Base-by-base conservation (phyloP, 2,113 vertebrate genomes). In the Glaucomys volans region DNA sequence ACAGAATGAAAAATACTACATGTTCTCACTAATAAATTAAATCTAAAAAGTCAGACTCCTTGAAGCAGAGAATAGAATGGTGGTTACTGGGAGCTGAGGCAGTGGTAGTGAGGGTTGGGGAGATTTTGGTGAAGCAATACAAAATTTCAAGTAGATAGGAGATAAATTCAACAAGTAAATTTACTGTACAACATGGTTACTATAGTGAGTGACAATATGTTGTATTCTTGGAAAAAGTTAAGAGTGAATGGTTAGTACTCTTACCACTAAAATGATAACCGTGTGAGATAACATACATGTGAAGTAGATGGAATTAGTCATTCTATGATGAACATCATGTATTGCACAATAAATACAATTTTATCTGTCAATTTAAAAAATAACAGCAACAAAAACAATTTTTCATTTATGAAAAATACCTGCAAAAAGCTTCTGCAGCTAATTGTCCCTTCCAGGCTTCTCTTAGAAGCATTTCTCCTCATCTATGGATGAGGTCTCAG, bases 401-500 rank as follows among this genome's bases (percentile, higher is more conserved):
- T n/a, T n/a, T n/a, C 22, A 37, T 54, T 88, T 54, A 72, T 47
- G 18, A 84, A 67, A 88, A 91, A 87, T 30, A 12, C 22, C 6
- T 57, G 6, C 54, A 57, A 57, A 22, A 57, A 76, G 44, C 74
- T 42, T 52, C 57, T 67, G 0, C 16, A 59, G 62, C 91, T 91
- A 82, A 62, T 66, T 82, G 24, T 11, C 13, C 26, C 17, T 94
- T 91, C 30, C 37, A 64, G 14, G 17, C 28, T 80, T 87, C 37
- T 62, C 22, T 64, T 74, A 69, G 76, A 86, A 92, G 59, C 12
- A 85, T 81, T 85, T 91, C 16, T 94, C 54, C n/a, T 82, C 32
- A 79, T 83, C 80, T n/a, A 40, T 89, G 20, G 44, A 91, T 93
- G 64, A 97, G 81, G 91, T 89, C 18, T 82, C 52, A 82, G 59